Conservation (phyloP, 2,113 vertebrate genomes). For the Paradisaea rubra region DNA sequence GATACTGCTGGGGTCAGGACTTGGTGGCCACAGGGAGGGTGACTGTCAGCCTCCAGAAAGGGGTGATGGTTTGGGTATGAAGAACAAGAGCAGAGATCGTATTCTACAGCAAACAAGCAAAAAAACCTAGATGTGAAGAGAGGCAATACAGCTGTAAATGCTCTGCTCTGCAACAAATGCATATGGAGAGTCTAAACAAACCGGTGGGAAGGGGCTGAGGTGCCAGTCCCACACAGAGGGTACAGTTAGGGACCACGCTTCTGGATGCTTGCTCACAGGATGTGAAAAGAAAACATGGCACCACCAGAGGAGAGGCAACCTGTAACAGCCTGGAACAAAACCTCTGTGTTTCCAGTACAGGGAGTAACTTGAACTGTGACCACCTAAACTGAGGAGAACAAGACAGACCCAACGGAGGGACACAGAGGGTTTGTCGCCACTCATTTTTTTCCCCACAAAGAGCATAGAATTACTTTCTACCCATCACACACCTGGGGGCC, state of each 20-base stretch:
- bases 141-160: neutral
- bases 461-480: fast-evolving
- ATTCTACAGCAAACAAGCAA: neutral
- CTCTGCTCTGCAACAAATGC: neutral
- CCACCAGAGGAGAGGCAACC: neutral
- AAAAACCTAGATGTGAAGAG: neutral
- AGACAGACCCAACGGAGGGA: neutral
- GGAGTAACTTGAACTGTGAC: neutral
- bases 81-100: neutral
- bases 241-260: fast-evolving
- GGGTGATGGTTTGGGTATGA: neutral
- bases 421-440: neutral
- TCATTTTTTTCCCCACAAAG: neutral
- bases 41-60: neutral
- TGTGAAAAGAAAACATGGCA: neutral
- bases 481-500: neutral
- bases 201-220: neutral
- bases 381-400: neutral
- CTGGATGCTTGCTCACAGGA: neutral
- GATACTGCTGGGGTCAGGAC: neutral
- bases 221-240: neutral
- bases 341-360: neutral
- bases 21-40: neutral
- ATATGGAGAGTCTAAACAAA: neutral
- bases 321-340: neutral